Evolutionary conservation across 1,140 invertebrate species (phyloP).

Genomic region (Marisa cornuarietis): DNA sequence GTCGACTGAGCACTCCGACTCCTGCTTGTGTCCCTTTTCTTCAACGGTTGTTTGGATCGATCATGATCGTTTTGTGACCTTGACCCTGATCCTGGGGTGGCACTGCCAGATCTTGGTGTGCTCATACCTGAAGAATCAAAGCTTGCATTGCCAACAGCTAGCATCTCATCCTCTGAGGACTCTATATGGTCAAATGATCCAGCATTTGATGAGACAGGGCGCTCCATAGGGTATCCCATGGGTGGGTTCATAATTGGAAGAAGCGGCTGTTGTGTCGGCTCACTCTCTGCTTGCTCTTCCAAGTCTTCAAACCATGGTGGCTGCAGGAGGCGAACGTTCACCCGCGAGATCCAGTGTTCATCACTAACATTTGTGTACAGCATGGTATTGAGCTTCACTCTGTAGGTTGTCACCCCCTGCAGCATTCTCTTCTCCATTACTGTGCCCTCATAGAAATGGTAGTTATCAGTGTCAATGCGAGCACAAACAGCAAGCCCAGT

Average conservation of each 20-base stretch:
- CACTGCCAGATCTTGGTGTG: slow-evolving; percentile 67
- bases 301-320: slow-evolving; percentile 96
- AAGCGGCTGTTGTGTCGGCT: neutral
- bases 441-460: slow-evolving; percentile 83
- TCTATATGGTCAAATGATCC: slow-evolving; percentile 49
- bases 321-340: slow-evolving; percentile 87
- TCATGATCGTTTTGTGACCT: slow-evolving; percentile 49
- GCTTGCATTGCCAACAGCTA: slow-evolving; percentile 51
- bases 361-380: slow-evolving; percentile 23
- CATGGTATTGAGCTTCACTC: slow-evolving; percentile 74
- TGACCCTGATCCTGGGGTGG: slow-evolving; percentile 61
- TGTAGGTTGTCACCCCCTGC: slow-evolving; percentile 74
- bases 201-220: slow-evolving; percentile 32
- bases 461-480: slow-evolving; percentile 69
- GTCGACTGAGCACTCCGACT: slow-evolving; percentile 63
- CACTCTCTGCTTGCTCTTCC: slow-evolving; percentile 70
- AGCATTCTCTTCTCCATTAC: slow-evolving; percentile 79
- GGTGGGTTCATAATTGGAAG: slow-evolving; percentile 21
- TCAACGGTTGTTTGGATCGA: slow-evolving; percentile 49
- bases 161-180: slow-evolving; percentile 60
- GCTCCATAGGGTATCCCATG: slow-evolving; percentile 71
- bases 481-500: slow-evolving; percentile 74
- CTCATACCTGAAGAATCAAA: slow-evolving; percentile 61
- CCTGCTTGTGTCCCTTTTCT: slow-evolving; percentile 56
- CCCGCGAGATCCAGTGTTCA: slow-evolving; percentile 76